Conservation (phyloP, 2,113 vertebrate genomes). For the Tupaia tana region DNA sequence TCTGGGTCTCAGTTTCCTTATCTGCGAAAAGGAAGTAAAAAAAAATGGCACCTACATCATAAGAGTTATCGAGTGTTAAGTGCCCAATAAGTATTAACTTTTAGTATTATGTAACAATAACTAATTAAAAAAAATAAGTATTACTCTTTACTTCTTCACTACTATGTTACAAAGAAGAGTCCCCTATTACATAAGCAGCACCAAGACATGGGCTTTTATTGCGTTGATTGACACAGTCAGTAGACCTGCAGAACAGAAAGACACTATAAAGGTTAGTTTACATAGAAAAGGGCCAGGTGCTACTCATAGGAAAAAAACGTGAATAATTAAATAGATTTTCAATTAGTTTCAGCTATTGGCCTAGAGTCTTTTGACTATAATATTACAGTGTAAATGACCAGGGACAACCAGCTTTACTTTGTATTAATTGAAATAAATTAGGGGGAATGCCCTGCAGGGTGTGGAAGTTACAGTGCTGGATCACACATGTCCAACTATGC, state of each 20-base stretch:
- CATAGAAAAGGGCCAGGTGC: neutral
- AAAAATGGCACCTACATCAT: neutral
- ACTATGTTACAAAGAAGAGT: neutral
- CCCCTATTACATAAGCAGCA: neutral
- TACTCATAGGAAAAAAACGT: neutral
- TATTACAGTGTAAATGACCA: neutral
- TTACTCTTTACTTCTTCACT: neutral
- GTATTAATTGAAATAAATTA: constrained; percentile 46
- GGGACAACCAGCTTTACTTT: neutral
- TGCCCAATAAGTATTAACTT: constrained; percentile 11
- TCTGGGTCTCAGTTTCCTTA: neutral
- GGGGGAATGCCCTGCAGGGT: no score
- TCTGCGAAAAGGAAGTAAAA: constrained; percentile 24
- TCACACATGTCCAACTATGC: no score
- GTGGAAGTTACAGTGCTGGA: no score
- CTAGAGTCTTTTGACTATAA: neutral
- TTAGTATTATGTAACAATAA: neutral
- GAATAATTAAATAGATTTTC: constrained; percentile 49
- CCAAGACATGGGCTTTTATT: neutral
- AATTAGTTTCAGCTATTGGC: neutral
- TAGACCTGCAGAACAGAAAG: neutral
- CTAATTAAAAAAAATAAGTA: neutral
- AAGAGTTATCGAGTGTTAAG: neutral
- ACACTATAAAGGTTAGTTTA: neutral
- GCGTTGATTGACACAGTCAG: neutral